Base-by-base conservation (phyloP, 2,888 invertebrate genomes). In the Drosophila vallismaia region DNA sequence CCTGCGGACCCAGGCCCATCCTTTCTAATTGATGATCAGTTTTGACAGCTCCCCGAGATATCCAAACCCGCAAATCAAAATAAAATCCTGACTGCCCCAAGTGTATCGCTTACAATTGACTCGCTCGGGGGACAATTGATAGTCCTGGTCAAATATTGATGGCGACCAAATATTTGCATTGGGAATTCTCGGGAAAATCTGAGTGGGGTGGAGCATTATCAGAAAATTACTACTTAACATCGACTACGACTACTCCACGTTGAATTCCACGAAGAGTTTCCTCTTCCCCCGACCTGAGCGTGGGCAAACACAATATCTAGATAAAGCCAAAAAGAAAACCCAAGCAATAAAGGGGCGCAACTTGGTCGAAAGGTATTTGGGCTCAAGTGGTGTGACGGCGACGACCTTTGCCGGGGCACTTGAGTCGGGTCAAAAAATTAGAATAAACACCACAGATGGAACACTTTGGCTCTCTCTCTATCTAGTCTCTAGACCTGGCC, bases 181-280 rank as follows among this genome's bases (percentile, higher is more conserved):
- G 44, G 51, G 12, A 66, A 73, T 76, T 76, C 75, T 26, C 9
- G 53, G 66, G 63, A 58, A 70, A 52, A 58, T 42, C 67, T 26
- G 40, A 59, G 51, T 31, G 42, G 42, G 28, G 36, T 19, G 29
- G 46, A 10, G 51, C 44, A 58, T 85, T 88, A 88, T 89, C 89
- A 76, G 87, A 84, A 89, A 88, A 89, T 89, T 71, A 89, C 89
- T 86, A 86, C 86, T 89, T 85, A 88, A 89, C 88, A 89, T 88
- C 87, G 70, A 57, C 19, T 33, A 19, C 87, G 70, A 57, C 19
- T 33, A 19, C 19, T 19, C 19, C 19, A 19, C 19, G 19, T 19
- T 28, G 66, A 82, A 75, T 88, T 88, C 89, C 72, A 76, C 48
- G 82, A 79, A 87, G 73, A 71, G 57, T 19, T 19, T 19, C 19